Conservation (phyloP, 2,888 invertebrate species). For the Tipula lateralis region DNA sequence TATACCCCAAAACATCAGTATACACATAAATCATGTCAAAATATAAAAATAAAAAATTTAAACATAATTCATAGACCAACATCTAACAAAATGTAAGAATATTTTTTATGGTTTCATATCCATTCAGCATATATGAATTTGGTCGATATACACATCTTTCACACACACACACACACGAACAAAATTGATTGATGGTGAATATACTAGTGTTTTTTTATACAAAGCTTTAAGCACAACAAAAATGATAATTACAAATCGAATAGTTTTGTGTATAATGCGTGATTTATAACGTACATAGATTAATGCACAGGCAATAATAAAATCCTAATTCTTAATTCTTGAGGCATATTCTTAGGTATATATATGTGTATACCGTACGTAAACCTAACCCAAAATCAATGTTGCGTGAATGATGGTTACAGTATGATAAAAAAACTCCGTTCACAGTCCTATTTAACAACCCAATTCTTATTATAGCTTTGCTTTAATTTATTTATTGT, state of each 20-base stretch:
- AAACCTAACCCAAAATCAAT: not conserved
- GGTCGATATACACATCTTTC: conserved; percentile 7
- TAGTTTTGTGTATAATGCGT: not conserved
- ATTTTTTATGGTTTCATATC: not conserved
- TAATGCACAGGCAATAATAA: not conserved
- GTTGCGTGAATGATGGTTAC: not conserved
- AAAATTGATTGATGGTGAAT: not conserved
- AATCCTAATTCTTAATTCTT: not conserved
- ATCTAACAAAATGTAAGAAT: not conserved
- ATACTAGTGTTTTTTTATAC: not conserved
- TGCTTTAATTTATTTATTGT: not conserved
- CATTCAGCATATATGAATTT: not conserved
- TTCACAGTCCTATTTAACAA: not conserved
- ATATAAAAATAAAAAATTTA: not conserved
- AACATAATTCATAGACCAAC: conserved; percentile 24
- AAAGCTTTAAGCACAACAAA: not conserved
- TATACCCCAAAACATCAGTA: not conserved
- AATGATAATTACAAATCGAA: not conserved
- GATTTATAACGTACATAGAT: not conserved
- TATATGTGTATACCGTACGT: not conserved
- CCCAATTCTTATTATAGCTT: not conserved
- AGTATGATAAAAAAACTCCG: not conserved
- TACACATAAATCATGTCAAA: conserved; percentile 24
- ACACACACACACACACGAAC: not conserved
- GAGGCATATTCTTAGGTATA: not conserved